Base-by-base conservation (phyloP, 1,140 invertebrate genomes). In the Ips nitidus region DNA sequence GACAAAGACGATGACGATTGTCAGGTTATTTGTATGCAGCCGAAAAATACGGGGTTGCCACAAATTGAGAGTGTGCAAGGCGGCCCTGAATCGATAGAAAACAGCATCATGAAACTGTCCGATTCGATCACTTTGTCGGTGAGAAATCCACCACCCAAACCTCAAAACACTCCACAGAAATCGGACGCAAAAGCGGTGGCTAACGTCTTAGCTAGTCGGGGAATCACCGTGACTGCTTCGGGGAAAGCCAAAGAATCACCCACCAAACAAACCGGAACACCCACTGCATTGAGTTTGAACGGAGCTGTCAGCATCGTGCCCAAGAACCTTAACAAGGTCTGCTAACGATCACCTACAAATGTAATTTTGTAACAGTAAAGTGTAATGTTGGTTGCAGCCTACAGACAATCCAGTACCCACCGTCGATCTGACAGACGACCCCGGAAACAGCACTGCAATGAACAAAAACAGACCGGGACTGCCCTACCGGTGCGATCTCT, bases 21-120 rank as follows among this genome's bases (percentile, higher is more conserved):
- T 78, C 84, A 87, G 70, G 84, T 87, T 7, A 89, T 91, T 76
- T 87, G 88, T 2, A 86, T 90, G 80, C 89, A 90, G 73, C 89
- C 89, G 62, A 86, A 90, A 73, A 86, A 87, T 52, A 89, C 90
- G 5, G 89, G 89, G 1, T 71, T 90, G 43, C 89, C 89, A 1
- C 84, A 90, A 73, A 91, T 91, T 66, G 86, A 90, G 59, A 90
- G 88, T 76, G 87, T 91, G 59, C 88, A 90, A 78, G 88, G 78
- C 41, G 75, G 74, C 22, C 55, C 73, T 7, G 76, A 76, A 63
- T 71, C 74, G 5, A 66, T 81, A 70, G 82, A 81, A 57, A 85
- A 85, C 71, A 86, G 84, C 2, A 86, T 85, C 0, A 86, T 87
- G 77, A 85, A 87, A 77, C 78, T 87, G 2, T 86, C 85, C 0